Evolutionary conservation across 1,140 invertebrate genomes (phyloP).

Genomic region (Streblospio benedicti): DNA sequence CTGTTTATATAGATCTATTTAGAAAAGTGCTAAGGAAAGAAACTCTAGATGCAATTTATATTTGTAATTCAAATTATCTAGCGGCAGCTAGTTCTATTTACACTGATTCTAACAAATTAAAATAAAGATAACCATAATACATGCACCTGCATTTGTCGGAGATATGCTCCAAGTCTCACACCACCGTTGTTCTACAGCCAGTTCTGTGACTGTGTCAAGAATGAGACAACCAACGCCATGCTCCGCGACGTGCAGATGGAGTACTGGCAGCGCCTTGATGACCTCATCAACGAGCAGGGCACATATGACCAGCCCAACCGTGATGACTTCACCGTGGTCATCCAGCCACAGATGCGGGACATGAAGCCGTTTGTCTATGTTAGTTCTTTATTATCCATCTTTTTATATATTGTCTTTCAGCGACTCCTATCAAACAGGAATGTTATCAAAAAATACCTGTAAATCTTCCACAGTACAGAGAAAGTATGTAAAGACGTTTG

Average conservation of each 20-base stretch:
- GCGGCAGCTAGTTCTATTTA: no score
- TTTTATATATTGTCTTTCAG: not conserved
- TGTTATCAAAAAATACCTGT: not conserved
- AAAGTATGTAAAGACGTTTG: not conserved
- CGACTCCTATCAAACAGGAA: not conserved
- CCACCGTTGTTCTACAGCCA: not conserved
- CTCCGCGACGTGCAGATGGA: not conserved
- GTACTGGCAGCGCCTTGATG: constrained; percentile 26
- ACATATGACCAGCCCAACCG: constrained; percentile 57
- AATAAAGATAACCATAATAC: no score
- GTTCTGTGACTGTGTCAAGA: constrained; percentile 7
- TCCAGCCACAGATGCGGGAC: constrained; percentile 49
- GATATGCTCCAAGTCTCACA: no score
- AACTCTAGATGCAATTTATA: no score
- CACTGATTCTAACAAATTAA: no score
- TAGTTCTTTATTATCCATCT: constrained; percentile 18
- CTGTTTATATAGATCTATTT: no score
- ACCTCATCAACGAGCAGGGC: constrained; percentile 26
- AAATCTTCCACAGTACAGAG: not conserved
- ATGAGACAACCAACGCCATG: not conserved
- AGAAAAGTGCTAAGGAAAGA: no score
- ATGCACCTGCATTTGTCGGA: no score
- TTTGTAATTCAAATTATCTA: no score
- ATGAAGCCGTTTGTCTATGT: constrained; percentile 26
- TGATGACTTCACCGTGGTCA: constrained; percentile 58